phyloP scores from a whole-genome alignment of 2,113 vertebrate species.

The Nannobrachium achirus region DNA sequence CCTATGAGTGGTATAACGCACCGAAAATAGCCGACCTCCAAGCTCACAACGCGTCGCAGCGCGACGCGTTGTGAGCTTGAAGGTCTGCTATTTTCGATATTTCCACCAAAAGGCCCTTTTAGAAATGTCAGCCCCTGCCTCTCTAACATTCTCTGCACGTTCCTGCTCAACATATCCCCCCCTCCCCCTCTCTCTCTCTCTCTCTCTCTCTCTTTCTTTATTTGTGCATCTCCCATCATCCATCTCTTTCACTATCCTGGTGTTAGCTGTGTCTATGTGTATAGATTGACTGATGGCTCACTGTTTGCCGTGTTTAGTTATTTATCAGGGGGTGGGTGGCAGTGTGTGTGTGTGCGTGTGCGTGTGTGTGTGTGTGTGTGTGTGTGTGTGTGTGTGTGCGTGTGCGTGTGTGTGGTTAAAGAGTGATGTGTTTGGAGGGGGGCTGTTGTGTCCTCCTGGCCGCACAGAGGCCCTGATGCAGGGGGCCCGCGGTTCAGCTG shows the following conservation, averaged over 20 bases:
- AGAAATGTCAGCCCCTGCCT: too few species aligned
- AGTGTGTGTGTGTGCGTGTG: too few species aligned
- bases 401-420: background rate
- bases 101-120: too few species aligned
- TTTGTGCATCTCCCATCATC: constrained; percentile 64
- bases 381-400: too few species aligned
- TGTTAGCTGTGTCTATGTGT: constrained; percentile 65
- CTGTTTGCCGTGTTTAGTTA: constrained; percentile 74
- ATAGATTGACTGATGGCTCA: constrained; percentile 65
- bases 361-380: too few species aligned
- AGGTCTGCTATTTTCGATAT: too few species aligned
- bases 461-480: constrained; percentile 23
- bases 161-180: constrained; percentile 39
- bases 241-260: constrained; percentile 56
- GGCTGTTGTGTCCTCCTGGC: constrained; percentile 35
- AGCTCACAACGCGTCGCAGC: too few species aligned
- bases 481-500: constrained; percentile 60
- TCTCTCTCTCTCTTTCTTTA: constrained; percentile 31
- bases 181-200: constrained; percentile 6
- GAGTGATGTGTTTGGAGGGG: constrained; percentile 44
- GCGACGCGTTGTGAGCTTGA: too few species aligned
- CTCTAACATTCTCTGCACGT: too few species aligned
- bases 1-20: too few species aligned
- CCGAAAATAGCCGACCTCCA: too few species aligned
- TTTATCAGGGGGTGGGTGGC: constrained; percentile 60